phyloP scores from a whole-genome alignment of 1,140 invertebrate genomes.

The Bradysia coprophila region DNA sequence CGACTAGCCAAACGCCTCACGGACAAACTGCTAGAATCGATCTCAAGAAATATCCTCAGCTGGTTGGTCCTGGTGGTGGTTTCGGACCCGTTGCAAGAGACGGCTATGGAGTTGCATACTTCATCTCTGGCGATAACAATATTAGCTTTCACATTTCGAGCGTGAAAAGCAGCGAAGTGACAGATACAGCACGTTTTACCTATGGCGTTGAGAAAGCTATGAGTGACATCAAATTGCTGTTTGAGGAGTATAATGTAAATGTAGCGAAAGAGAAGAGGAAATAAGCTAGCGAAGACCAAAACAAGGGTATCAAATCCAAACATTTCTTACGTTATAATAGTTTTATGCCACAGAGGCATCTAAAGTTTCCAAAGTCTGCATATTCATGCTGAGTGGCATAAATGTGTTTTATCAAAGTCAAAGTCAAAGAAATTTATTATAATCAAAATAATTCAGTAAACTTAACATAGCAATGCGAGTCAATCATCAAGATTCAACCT shows the following conservation, averaged over 20 bases:
- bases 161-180: constrained; percentile 73
- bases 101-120: constrained; percentile 96
- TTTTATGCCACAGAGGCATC: no score
- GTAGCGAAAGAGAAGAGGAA: no score
- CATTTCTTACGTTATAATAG: no score
- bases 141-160: constrained; percentile 96
- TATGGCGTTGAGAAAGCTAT: constrained; percentile 55
- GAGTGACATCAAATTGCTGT: constrained; percentile 55
- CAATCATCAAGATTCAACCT: no score
- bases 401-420: no score
- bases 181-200: constrained; percentile 67
- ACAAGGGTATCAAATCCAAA: no score
- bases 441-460: no score
- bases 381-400: no score
- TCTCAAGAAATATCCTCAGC: constrained; percentile 74
- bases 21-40: constrained; percentile 82
- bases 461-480: no score
- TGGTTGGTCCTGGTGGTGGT: constrained; percentile 90
- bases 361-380: no score
- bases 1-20: constrained; percentile 94
- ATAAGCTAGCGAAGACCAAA: no score
- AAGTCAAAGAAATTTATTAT: no score
- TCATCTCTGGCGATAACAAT: constrained; percentile 89
- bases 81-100: constrained; percentile 97
- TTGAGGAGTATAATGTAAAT: constrained; percentile 39